Evolutionary conservation across 2,888 invertebrate species (phyloP), one percentile per base, ranked within the genome.

Genomic region (Volucella bombylans): DNA sequence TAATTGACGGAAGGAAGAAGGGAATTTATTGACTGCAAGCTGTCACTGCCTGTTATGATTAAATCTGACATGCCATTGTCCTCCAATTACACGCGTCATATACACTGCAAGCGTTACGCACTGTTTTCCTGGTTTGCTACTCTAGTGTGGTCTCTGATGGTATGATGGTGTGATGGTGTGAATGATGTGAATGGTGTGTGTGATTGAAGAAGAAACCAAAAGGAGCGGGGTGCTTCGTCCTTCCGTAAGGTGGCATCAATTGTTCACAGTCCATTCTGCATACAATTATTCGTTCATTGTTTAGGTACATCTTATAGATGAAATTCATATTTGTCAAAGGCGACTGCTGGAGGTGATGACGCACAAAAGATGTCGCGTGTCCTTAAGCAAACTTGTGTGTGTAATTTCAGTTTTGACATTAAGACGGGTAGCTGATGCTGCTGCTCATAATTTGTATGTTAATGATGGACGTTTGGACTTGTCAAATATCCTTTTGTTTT

Each of bases 31-130:
- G 86, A 85, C 87, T 87, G 87, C 85, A 79, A 87, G 86, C 87
- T 87, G 87, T 87, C 87, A 87, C 83, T 74, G 83, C 80, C 87
- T 83, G 87, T 87, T 87, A 87, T 87, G 87, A 87, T 87, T 87
- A 86, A 87, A 87, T 87, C 86, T 87, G 87, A 87, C 87, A 87
- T 87, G 87, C 87, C 69, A 87, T 88, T 88, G 87, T 88, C 86
- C 87, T 82, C 86, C 87, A 88, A 88, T 88, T 88, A 88, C 87
- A 88, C 86, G 88, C 88, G 88, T 88, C 88, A 88, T 81, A 87
- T 87, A 86, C 88, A 88, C 78, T 83, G 71, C 74, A 72, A 62
- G 31, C 31, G 61, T 43, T 41, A 62, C 68, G 23, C 62, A 50
- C 65, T 65, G 67, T 50, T 67, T 61, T 61, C 55, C 65, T 65